Evolutionary conservation across 2,113 vertebrate species (phyloP).

Genomic region (Manacus vitellinus): DNA sequence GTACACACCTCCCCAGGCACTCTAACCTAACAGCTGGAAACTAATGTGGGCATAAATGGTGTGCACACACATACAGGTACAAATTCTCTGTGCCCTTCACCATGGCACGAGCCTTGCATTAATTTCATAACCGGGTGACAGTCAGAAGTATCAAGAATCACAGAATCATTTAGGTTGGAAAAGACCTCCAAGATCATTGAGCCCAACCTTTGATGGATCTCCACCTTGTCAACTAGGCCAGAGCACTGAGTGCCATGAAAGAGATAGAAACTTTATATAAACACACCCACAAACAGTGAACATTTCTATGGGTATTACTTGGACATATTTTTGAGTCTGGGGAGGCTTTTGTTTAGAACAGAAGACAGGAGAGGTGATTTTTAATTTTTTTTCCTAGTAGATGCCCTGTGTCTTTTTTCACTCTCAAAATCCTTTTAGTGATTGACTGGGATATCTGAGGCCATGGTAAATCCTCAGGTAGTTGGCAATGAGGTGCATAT

Average conservation of each 20-base stretch:
- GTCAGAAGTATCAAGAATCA: not conserved
- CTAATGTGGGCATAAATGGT: not conserved
- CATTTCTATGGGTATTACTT: not conserved
- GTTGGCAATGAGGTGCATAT: not conserved
- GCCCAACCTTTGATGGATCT: not conserved
- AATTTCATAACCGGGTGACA: not conserved
- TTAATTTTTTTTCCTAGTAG: not conserved
- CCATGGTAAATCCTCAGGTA: not conserved
- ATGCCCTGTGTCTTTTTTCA: not conserved
- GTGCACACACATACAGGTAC: fast-evolving
- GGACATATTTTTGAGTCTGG: not conserved
- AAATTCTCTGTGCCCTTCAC: not conserved
- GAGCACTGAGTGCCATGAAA: not conserved
- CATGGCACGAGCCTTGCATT: fast-evolving
- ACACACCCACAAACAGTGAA: not conserved
- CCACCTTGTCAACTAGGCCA: not conserved
- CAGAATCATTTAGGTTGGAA: not conserved
- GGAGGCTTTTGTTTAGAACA: not conserved
- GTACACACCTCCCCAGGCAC: not conserved
- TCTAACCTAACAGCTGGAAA: not conserved
- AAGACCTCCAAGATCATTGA: not conserved
- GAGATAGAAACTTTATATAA: not conserved
- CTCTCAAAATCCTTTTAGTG: not conserved
- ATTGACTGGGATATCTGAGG: not conserved
- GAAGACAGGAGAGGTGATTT: not conserved